Conservation (phyloP, 2,797 vertebrate genomes). For the Tauraco hartlaubi region DNA sequence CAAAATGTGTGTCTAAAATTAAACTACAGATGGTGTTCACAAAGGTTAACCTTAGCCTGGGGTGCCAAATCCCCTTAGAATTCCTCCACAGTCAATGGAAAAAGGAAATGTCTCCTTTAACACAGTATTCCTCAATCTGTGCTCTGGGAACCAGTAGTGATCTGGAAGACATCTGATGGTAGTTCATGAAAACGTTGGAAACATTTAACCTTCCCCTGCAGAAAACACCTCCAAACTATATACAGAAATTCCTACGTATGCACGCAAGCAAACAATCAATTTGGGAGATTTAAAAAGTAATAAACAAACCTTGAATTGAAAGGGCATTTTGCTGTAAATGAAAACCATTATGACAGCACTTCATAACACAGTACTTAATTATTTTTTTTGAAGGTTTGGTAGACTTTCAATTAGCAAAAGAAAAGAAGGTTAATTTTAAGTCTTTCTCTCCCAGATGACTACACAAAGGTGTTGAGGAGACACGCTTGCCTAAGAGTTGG, state of each 20-base stretch:
- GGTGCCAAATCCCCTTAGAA: constrained; percentile 28
- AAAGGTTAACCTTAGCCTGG: constrained; percentile 26
- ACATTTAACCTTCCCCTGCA: constrained; percentile 26
- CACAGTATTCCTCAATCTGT: constrained; percentile 16
- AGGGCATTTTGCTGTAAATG: constrained; percentile 41
- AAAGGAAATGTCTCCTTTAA: constrained; percentile 59
- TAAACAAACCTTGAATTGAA: constrained; percentile 58
- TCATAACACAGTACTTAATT: neutral
- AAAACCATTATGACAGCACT: constrained; percentile 39
- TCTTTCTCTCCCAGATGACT: neutral
- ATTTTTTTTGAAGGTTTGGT: neutral
- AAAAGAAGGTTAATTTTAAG: neutral
- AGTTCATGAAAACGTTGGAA: constrained; percentile 55
- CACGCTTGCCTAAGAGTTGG: neutral
- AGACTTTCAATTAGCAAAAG: neutral
- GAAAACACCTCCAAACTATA: constrained; percentile 54
- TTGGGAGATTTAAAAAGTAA: constrained; percentile 37
- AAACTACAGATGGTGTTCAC: constrained; percentile 42
- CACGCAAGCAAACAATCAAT: constrained; percentile 58
- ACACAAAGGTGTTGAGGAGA: neutral
- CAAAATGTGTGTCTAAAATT: constrained; percentile 40
- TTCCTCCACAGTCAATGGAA: neutral
- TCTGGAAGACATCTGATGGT: constrained; percentile 71
- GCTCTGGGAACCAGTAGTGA: constrained; percentile 47
- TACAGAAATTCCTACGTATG: constrained; percentile 8